Evolutionary conservation across 2,797 vertebrate genomes (phyloP).

Genomic region (Synanceia verrucosa): DNA sequence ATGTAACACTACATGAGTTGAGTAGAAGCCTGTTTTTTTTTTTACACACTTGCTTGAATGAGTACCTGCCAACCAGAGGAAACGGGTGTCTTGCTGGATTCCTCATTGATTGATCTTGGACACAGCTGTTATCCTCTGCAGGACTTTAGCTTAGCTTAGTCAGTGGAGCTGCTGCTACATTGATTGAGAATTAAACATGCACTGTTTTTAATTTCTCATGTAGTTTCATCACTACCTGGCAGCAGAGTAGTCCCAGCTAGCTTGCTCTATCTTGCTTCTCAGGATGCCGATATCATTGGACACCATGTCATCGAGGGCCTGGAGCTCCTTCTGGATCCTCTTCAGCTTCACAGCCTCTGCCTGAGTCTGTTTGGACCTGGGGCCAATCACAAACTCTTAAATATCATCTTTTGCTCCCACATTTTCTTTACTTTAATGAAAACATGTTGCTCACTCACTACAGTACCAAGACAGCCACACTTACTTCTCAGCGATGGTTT

Average conservation of each 20-base stretch:
- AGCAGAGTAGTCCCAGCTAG: slow-evolving; percentile 90
- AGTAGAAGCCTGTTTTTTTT: not conserved
- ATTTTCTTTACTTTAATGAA: not conserved
- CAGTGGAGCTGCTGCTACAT: not conserved
- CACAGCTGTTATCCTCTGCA: accelerated
- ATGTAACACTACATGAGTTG: not conserved
- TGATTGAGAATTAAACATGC: not conserved
- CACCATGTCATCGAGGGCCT: slow-evolving; percentile 93
- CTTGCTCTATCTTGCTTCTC: slow-evolving; percentile 90
- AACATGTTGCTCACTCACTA: not conserved
- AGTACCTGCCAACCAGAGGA: not conserved
- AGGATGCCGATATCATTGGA: slow-evolving; percentile 94
- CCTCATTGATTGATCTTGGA: not conserved
- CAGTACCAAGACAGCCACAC: not conserved
- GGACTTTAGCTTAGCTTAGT: not conserved
- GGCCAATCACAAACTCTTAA: slow-evolving; percentile 4
- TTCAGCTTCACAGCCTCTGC: slow-evolving; percentile 93
- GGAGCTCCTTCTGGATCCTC: slow-evolving; percentile 93
- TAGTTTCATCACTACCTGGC: slow-evolving; percentile 82
- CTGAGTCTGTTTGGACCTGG: slow-evolving; percentile 93
- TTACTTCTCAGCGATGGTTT: slow-evolving; percentile 95
- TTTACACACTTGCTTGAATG: too few relatives aligned
- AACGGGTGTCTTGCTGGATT: too few relatives aligned
- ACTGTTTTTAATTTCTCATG: not conserved
- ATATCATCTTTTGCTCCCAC: accelerated